phyloP scores from a whole-genome alignment of 2,797 vertebrate species.

The Rhinophrynus dorsalis region DNA sequence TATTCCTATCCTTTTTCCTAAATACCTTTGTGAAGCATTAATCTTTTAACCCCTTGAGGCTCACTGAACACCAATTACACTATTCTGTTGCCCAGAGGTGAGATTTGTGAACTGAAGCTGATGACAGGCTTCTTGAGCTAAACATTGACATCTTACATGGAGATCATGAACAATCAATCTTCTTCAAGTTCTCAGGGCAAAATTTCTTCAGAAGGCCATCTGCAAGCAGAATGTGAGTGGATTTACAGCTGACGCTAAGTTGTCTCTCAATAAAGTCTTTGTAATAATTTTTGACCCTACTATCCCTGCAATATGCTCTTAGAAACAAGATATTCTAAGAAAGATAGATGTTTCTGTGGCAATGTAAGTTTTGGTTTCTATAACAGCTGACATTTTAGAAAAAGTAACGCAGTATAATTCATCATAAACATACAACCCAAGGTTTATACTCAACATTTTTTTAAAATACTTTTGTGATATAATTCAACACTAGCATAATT shows the following conservation, averaged over 20 bases:
- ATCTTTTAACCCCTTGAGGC: conserved; percentile 65
- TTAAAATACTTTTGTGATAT: too few species aligned
- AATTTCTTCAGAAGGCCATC: conserved; percentile 62
- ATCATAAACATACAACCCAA: too few species aligned
- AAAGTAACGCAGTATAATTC: too few species aligned
- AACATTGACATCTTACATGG: conserved; percentile 59
- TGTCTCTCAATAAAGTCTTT: conserved; percentile 56
- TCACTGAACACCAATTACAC: conserved; percentile 64
- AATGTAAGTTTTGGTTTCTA: conserved; percentile 22
- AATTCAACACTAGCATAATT: too few species aligned
- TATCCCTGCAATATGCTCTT: conserved; percentile 34
- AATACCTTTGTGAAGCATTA: conserved; percentile 52
- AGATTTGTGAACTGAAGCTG: conserved; percentile 65
- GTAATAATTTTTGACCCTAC: conserved; percentile 62
- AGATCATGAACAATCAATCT: conserved; percentile 70
- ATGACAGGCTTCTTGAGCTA: conserved; percentile 60
- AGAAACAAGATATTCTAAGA: conserved; percentile 47
- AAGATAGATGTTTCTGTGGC: background rate
- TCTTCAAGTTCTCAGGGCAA: conserved; percentile 63
- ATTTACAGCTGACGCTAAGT: conserved; percentile 51
- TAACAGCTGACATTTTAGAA: conserved; percentile 8
- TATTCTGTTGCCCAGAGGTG: conserved; percentile 58
- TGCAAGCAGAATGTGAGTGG: conserved; percentile 56
- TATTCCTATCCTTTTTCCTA: conserved; percentile 32
- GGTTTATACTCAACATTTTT: too few species aligned